Evolutionary conservation across 2,888 invertebrate genomes (phyloP).

Genomic region (Bellardia bayeri): DNA sequence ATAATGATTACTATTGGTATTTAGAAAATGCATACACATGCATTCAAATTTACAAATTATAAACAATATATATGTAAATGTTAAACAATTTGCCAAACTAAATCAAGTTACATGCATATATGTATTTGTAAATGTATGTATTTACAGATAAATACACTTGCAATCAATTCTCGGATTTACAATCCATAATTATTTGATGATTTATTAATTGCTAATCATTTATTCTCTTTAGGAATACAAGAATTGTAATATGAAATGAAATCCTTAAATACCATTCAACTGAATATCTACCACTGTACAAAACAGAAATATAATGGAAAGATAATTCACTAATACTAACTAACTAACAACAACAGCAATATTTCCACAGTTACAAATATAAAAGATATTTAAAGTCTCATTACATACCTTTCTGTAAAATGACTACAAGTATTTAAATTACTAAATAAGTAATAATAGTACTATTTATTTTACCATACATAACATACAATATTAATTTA

Average conservation of each 20-base stretch:
- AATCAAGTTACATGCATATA: background rate
- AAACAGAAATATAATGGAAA: background rate
- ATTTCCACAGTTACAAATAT: background rate
- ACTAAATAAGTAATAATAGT: background rate
- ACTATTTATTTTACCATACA: background rate
- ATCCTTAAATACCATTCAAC: conserved; percentile 44
- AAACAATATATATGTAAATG: background rate
- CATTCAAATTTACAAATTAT: background rate
- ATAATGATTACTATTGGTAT: background rate
- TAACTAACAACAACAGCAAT: background rate
- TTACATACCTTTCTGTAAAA: background rate
- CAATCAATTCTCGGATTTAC: conserved; percentile 5
- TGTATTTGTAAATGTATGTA: background rate
- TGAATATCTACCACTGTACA: background rate
- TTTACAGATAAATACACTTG: background rate
- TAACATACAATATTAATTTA: background rate
- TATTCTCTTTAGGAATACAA: conserved; percentile 49
- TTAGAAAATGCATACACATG: background rate
- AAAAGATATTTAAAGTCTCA: background rate
- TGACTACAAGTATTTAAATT: conserved; percentile 28
- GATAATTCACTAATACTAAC: conserved; percentile 4
- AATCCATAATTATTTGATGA: conserved; percentile 56
- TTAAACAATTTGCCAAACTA: background rate
- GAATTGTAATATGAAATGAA: conserved; percentile 45
- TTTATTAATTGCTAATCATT: conserved; percentile 59